Base-by-base conservation (phyloP, 2,888 invertebrate species). In the Spodoptera exigua region DNA sequence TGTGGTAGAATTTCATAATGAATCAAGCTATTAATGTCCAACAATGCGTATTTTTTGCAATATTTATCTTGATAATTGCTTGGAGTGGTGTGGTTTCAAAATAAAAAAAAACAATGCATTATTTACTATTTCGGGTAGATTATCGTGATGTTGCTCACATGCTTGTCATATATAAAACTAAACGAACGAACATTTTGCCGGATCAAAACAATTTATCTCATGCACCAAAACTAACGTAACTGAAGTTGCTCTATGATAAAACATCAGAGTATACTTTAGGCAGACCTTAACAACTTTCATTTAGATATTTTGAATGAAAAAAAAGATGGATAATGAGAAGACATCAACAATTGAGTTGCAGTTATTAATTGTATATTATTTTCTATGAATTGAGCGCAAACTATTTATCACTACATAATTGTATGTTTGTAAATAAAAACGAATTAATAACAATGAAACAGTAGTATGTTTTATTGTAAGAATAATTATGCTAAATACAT, bases 141-240 rank as follows among this genome's bases (percentile, higher is more conserved):
- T 36, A 54, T 44, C 70, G 47, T 63, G 64, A 48, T 47, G 35
- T 27, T 62, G 44, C 44, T 21, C 48, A 34, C 63, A 63, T 40
- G 44, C 35, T 53, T 35, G 39, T 47, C 63, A 53, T 70, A 70
- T 70, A 70, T 70, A 70, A 64, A 70, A 70, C 35, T 53, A 36
- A 47, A 70, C 46, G 70, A 62, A 32, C 36, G 34, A 70, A n/a
- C 36, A 54, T 21, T 40, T 32, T 45, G 51, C 40, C 51, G 44
- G 66, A 71, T 71, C 44, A 65, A 65, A 57, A 36, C 34, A 52
- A 65, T 67, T 41, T 37, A 71, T 48, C 47, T 40, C 17, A 49
- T 34, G 27, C 18, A 64, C 32, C 27, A 35, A 16, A 37, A 64
- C 41, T 43, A 71, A 65, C 49, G 10, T 35, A 35, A 34, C 32